A percentile compares a stretch with the other conserved stretches of the same genome.
Conservation (phyloP, 2,888 invertebrate genomes). For the Heliconius sara region DNA sequence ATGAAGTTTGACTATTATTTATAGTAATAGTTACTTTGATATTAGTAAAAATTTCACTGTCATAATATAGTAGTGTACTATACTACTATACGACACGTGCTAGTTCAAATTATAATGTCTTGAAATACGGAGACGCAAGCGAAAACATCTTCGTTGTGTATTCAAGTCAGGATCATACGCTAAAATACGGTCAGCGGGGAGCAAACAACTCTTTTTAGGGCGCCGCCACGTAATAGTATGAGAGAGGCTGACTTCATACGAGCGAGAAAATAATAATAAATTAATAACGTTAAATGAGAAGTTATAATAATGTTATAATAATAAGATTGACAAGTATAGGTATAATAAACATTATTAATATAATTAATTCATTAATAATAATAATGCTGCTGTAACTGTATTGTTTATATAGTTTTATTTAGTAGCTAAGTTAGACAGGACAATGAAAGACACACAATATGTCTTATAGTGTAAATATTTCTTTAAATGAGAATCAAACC, state of each 20-base stretch:
- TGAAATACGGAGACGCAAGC: constrained; percentile 16
- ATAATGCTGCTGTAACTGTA: no score
- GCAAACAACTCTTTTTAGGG: constrained; percentile 59
- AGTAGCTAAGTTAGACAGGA: background rate
- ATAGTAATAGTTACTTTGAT: no score
- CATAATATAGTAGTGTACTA: background rate
- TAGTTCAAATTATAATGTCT: background rate
- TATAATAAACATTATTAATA: no score
- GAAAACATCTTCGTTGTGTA: constrained; percentile 32
- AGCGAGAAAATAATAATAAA: background rate
- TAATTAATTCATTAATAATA: no score
- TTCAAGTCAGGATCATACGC: constrained; percentile 35
- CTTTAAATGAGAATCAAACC: background rate
- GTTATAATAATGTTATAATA: background rate
- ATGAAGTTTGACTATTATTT: no score
- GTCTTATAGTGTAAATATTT: background rate
- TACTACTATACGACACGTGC: background rate
- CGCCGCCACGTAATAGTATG: constrained; percentile 45
- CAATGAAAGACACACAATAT: background rate
- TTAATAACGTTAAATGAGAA: background rate
- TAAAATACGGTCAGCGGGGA: constrained; percentile 51
- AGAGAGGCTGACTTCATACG: constrained; percentile 21
- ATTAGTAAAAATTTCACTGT: background rate
- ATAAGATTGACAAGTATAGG: background rate
- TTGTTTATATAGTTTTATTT: background rate